A percentile compares a stretch with the other conserved stretches of the same genome.
Evolutionary conservation across 2,113 vertebrate species (phyloP).

Genomic region (Thamnophis sirtalis): DNA sequence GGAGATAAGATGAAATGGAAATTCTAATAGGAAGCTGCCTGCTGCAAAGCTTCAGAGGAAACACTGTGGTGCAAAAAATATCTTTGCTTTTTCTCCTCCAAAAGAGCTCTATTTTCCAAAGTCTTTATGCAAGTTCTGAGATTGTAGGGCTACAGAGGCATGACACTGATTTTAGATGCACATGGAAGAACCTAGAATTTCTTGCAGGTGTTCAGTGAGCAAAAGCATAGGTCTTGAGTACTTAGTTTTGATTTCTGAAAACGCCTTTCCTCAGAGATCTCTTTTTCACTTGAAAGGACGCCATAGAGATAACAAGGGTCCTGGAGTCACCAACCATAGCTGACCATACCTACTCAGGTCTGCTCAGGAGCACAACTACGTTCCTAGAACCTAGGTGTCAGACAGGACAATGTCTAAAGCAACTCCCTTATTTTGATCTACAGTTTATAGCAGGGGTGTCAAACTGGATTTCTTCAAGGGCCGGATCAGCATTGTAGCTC

Average conservation of each 20-base stretch:
- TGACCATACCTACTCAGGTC: background rate
- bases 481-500: no score
- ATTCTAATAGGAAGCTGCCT: background rate
- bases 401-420: background rate
- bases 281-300: background rate
- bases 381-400: background rate
- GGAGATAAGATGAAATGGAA: background rate
- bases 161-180: background rate
- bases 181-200: background rate
- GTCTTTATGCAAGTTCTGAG: background rate
- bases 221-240: background rate
- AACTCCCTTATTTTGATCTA: background rate
- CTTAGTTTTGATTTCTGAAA: background rate
- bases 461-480: no score
- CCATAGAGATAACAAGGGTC: background rate
- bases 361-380: background rate
- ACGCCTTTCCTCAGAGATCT: background rate
- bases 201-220: background rate
- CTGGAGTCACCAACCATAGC: background rate
- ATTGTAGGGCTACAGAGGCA: background rate
- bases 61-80: background rate
- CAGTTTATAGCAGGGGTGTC: background rate
- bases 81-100: background rate
- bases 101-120: background rate
- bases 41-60: background rate